These are phyloP conservation scores for Tragelaphus buxtoni DNA, from an alignment of 2,113 vertebrate species.

Conservation along the genomic window DNA sequence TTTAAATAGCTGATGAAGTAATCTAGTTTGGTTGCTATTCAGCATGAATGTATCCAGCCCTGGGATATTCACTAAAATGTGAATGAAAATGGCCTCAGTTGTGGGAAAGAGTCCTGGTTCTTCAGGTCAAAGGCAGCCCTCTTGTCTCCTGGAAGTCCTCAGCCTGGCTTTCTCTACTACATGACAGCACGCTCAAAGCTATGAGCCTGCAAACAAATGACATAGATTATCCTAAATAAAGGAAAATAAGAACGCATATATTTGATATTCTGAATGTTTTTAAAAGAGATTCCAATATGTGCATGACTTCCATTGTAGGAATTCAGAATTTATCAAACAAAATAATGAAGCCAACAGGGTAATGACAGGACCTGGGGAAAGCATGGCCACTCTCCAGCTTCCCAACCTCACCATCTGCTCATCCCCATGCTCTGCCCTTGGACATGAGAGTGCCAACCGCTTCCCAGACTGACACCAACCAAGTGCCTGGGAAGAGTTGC, in stretches of 20 bases:
- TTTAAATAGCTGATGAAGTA: neutral
- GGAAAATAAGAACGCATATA: neutral
- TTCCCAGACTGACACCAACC: neutral
- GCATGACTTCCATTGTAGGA: neutral
- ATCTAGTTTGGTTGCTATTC: neutral
- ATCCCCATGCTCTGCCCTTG: neutral
- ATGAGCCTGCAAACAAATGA: neutral
- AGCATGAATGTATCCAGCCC: neutral
- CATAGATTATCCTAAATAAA: neutral
- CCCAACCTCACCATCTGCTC: neutral
- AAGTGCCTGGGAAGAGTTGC: neutral
- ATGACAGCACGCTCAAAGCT: neutral
- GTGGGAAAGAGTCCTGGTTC: neutral
- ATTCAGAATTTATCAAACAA: neutral
- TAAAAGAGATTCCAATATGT: neutral
- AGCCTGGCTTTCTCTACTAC: neutral
- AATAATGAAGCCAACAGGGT: neutral
- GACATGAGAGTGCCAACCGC: neutral
- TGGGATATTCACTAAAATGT: neutral
- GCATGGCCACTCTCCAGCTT: neutral
- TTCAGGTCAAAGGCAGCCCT: neutral
- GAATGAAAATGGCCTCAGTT: neutral
- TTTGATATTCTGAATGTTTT: neutral
- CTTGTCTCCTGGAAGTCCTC: neutral
- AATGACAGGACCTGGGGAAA: neutral